Evolutionary conservation across 2,113 vertebrate genomes (phyloP), one percentile per base, ranked within the genome.

Genomic region (Scytalopus superciliaris): DNA sequence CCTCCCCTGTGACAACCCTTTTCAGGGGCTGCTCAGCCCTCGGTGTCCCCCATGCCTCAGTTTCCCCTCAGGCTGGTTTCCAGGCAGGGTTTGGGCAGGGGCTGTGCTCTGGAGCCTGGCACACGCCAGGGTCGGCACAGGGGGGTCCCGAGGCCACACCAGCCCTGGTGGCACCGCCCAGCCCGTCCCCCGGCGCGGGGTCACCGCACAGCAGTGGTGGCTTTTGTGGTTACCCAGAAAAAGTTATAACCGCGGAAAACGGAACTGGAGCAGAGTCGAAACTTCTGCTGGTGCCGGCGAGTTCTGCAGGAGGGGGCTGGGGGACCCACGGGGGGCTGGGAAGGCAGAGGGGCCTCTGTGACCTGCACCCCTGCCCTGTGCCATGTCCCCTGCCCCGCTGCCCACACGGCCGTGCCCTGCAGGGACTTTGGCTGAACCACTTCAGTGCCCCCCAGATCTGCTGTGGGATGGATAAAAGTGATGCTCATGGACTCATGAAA

Each of bases 151-250:
- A 16, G 24, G 40, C 19, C 42, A 52, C 5, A 0, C 0, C 0
- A 1, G 5, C 57, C 30, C 33, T 0, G 0, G 39, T 45, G 9
- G 22, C 44, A 7, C 12, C 0, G 0, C 27, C 60, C 75, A 21
- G 52, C 45, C 66, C 0, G 0, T 10, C 6, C 62, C 72, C 55
- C 4, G 44, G 23, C 3, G 17, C 15, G 16, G 77, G 62, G 53
- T 82, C 33, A 40, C 40, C 40, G 6, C 24, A 2, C 83, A 90
- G 91, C 52, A 69, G 11, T 9, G 68, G 73, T 85, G n/a, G 67
- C 72, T 92, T 73, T 88, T 96, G 94, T 47, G 94, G 95, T 95
- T 93, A 88, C 89, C 84, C 89, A 87, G 60, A 69, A 94, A 79
- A 90, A 83, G 57, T 87, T 45, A 45, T 53, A 88, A 77, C 91